Evolutionary conservation across 2,797 vertebrate genomes (phyloP).

Genomic region (Danio kyathit): DNA sequence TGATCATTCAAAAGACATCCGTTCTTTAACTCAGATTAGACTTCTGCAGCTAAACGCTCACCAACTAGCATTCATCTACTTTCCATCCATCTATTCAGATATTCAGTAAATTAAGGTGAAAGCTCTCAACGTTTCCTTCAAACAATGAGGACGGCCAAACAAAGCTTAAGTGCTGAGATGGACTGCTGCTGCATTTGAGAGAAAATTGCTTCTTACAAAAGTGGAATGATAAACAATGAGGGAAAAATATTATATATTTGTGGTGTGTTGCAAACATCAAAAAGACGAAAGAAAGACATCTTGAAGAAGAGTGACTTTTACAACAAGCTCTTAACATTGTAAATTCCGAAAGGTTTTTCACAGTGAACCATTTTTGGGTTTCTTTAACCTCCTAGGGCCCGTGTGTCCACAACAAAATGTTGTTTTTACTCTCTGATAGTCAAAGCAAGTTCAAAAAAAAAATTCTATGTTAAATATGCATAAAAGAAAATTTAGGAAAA

Average conservation of each 20-base stretch:
- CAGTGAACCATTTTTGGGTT: no score
- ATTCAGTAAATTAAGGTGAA: conserved; percentile 39
- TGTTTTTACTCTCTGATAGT: no score
- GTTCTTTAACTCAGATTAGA: not conserved
- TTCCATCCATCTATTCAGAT: conserved; percentile 15
- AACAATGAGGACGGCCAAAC: conserved; percentile 31
- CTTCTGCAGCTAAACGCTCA: not conserved
- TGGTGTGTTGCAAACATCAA: not conserved
- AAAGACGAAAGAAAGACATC: not conserved
- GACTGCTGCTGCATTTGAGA: conserved; percentile 23
- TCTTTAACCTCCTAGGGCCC: no score
- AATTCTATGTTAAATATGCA: no score
- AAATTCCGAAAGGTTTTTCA: no score
- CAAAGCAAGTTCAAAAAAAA: no score
- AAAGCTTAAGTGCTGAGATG: conserved; percentile 45
- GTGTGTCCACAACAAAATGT: no score
- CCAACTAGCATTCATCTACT: conserved; percentile 22
- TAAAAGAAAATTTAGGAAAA: no score
- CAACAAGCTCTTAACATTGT: no score
- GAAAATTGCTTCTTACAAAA: conserved; percentile 36
- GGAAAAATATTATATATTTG: conserved; percentile 10
- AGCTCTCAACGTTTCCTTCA: conserved; percentile 31
- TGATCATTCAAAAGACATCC: not conserved
- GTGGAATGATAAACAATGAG: conserved; percentile 5
- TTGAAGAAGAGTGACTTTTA: not conserved